phyloP scores from a whole-genome alignment of 2,888 invertebrate species.

The Drosophila hawaiiensis region DNA sequence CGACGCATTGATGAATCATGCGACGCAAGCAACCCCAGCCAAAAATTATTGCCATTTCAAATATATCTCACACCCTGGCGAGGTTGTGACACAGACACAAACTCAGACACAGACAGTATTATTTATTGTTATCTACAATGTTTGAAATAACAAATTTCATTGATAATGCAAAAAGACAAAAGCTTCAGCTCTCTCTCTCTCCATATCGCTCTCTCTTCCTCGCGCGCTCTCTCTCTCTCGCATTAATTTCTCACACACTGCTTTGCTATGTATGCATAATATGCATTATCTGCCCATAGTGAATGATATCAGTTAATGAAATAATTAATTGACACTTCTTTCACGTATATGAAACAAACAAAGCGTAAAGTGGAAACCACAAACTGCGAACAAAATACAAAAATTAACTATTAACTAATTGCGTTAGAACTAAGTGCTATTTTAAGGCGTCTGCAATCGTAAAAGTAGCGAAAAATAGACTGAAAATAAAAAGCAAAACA shows the following conservation, averaged over 20 bases:
- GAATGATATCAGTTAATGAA: constrained; percentile 29
- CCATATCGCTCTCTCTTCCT: not conserved
- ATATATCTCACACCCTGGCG: not conserved
- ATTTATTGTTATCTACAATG: not conserved
- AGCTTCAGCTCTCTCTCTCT: not conserved
- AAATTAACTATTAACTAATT: constrained; percentile 48
- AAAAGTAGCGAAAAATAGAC: not conserved
- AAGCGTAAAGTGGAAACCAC: not conserved
- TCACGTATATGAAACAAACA: not conserved
- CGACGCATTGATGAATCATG: constrained; percentile 35
- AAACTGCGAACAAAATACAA: constrained; percentile 1
- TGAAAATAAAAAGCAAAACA: constrained; percentile 8
- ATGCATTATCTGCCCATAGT: constrained; percentile 5
- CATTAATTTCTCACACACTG: not conserved
- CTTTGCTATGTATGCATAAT: not conserved
- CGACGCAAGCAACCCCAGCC: not conserved
- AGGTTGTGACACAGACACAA: not conserved
- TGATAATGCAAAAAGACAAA: constrained; percentile 6
- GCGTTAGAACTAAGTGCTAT: constrained; percentile 36
- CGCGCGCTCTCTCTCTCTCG: not conserved
- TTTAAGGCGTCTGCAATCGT: constrained; percentile 35
- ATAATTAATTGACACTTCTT: constrained; percentile 38
- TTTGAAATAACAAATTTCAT: not conserved
- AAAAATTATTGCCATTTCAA: not conserved
- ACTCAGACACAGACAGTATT: not conserved